Base-by-base conservation (phyloP, 53 echinoderm and acorn worm genomes). In the Temnopleurus reevesii region DNA sequence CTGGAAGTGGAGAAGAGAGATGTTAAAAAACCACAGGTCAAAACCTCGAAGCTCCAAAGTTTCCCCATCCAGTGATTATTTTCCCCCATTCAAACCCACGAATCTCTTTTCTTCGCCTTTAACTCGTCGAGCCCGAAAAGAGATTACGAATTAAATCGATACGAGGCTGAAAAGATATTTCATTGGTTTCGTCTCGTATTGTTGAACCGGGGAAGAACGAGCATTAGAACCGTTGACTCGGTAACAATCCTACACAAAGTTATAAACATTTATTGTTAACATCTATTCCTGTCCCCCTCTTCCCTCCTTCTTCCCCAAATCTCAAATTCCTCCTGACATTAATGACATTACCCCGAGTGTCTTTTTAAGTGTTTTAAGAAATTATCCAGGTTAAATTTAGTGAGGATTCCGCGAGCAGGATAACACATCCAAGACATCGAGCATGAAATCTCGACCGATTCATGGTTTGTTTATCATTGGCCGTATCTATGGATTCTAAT, bases 61-160 rank as follows among this genome's bases (percentile, higher is more conserved):
- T 87, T 66, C 87, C n/a, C 64, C 51, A 53, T 71, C 71, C 1
- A 47, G 30, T 59, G 34, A 13, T 71, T 46, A 53, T 54, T 87
- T 53, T 77, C 47, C 26, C 53, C 49, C 85, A 24, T 59, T 55
- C 34, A 82, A 55, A 23, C 17, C 79, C 54, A 36, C 25, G 59
- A 59, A 85, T 85, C 85, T 85, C 27, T 43, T 85, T 85, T 60
- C 59, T 36, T 60, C 45, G 15, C 46, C 61, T 60, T 41, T 85
- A 59, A 36, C 85, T 85, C 59, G 24, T 60, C 45, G 57, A 10
- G 30, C 29, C 55, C 46, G 33, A 66, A 17, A 54, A 33, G 47
- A 87, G 87, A 87, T 87, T 87, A 87, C 51, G 87, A 46, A 53
- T 64, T 87, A 87, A 87, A 87, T 87, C 87, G 87, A 87, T 87